phyloP scores from a whole-genome alignment of 2,888 invertebrate genomes.

The Leucophenga maculata region DNA sequence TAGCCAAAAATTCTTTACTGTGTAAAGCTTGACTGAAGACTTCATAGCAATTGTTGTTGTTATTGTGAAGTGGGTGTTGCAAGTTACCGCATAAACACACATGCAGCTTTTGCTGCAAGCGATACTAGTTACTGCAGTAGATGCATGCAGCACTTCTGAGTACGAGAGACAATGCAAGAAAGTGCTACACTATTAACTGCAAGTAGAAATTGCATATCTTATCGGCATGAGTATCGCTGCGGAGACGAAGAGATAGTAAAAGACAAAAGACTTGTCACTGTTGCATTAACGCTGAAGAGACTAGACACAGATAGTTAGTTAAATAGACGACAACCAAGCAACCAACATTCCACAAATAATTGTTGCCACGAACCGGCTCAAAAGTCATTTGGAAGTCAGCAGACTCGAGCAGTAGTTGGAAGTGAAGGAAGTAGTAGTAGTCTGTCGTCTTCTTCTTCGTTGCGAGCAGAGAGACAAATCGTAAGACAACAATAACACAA shows the following conservation, averaged over 20 bases:
- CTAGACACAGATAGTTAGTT: background rate
- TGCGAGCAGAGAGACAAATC: background rate
- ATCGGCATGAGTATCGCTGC: slow-evolving; percentile 32
- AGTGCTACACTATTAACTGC: too few relatives aligned
- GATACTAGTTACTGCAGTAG: slow-evolving; percentile 11
- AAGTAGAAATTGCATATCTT: slow-evolving; percentile 44
- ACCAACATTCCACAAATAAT: slow-evolving; percentile 53
- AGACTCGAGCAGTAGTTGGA: too few relatives aligned
- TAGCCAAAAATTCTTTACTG: too few relatives aligned
- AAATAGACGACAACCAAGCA: slow-evolving; percentile 36
- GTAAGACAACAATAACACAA: slow-evolving; percentile 31
- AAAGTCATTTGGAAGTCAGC: slow-evolving; percentile 6
- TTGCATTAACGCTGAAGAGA: background rate
- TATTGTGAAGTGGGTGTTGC: slow-evolving; percentile 30
- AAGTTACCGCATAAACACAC: slow-evolving; percentile 32
- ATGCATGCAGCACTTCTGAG: background rate
- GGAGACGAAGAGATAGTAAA: background rate
- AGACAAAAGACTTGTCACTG: background rate
- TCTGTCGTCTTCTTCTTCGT: background rate
- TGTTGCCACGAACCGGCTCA: slow-evolving; percentile 19
- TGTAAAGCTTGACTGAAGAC: too few relatives aligned
- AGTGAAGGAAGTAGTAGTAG: too few relatives aligned
- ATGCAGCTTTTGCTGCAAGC: slow-evolving; percentile 7
- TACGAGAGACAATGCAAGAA: too few relatives aligned
- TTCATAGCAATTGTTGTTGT: slow-evolving; percentile 21